phyloP scores from a whole-genome alignment of 2,888 invertebrate species.

The Cantharis nigra region DNA sequence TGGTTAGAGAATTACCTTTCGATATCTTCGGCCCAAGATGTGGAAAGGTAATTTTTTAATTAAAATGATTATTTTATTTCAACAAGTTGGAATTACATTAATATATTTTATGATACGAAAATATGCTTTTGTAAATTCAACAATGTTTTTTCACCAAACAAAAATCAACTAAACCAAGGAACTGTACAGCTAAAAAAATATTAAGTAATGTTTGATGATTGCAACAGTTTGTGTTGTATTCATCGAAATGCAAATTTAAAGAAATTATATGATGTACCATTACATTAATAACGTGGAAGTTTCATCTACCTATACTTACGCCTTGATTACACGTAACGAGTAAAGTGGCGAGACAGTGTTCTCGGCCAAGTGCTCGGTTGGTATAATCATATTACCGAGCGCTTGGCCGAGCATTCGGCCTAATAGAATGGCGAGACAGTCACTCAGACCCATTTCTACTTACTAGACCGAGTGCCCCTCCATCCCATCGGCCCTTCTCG shows the following conservation, averaged over 20 bases:
- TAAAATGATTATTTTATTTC: neutral
- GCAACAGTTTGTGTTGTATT: neutral
- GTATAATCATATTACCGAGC: no score
- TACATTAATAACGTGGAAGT: neutral
- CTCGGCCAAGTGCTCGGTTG: no score
- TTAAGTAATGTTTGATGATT: neutral
- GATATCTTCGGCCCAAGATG: neutral
- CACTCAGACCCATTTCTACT: no score
- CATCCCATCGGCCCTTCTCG: no score
- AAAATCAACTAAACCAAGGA: constrained; percentile 16
- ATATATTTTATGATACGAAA: neutral
- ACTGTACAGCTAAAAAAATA: constrained; percentile 28
- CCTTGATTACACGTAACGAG: no score
- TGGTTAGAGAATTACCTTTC: neutral
- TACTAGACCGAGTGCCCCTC: no score
- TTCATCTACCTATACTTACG: neutral
- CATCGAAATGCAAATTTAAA: neutral
- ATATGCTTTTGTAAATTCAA: neutral
- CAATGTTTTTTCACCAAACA: neutral
- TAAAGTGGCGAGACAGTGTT: no score
- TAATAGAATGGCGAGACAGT: no score
- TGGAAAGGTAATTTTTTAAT: neutral
- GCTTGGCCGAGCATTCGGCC: no score
- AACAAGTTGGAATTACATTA: neutral
- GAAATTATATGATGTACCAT: neutral